Evolutionary conservation across 2,888 invertebrate genomes (phyloP).

Genomic region (Brassicogethes aeneus): DNA sequence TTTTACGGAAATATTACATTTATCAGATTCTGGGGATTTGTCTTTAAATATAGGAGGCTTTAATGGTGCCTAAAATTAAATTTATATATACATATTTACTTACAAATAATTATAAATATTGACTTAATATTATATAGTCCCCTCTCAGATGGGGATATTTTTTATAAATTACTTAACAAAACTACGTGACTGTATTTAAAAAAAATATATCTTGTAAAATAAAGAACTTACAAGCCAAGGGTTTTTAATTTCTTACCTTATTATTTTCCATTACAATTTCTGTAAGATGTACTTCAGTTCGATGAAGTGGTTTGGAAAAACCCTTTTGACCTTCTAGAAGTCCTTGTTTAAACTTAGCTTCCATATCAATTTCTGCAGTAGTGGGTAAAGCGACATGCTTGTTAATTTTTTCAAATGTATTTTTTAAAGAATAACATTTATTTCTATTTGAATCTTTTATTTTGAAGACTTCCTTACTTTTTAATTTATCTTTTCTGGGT

Average conservation of each 20-base stretch:
- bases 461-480: conserved; percentile 34
- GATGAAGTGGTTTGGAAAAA: conserved; percentile 32
- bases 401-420: conserved; percentile 43
- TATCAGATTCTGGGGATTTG: conserved; percentile 36
- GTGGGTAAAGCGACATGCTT: conserved; percentile 40
- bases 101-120: conserved; percentile 3
- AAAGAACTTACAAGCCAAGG: conserved; percentile 4
- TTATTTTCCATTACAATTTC: too few species aligned
- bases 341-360: conserved; percentile 52
- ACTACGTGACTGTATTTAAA: too few species aligned
- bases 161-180: too few species aligned
- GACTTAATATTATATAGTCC: conserved; percentile 1
- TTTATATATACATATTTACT: too few species aligned
- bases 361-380: conserved; percentile 41
- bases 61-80: too few species aligned
- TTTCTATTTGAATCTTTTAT: conserved; percentile 40
- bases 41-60: conserved; percentile 31
- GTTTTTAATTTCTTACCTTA: conserved; percentile 18
- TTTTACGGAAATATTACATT: conserved; percentile 35
- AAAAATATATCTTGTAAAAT: conserved; percentile 3
- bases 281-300: conserved; percentile 25
- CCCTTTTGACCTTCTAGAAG: conserved; percentile 42
- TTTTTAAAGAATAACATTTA: conserved; percentile 45
- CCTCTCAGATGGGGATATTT: too few species aligned
- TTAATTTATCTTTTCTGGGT: conserved; percentile 32